Evolutionary conservation across 2,113 vertebrate genomes (phyloP).

Genomic region (Paracanthobrama guichenoti): DNA sequence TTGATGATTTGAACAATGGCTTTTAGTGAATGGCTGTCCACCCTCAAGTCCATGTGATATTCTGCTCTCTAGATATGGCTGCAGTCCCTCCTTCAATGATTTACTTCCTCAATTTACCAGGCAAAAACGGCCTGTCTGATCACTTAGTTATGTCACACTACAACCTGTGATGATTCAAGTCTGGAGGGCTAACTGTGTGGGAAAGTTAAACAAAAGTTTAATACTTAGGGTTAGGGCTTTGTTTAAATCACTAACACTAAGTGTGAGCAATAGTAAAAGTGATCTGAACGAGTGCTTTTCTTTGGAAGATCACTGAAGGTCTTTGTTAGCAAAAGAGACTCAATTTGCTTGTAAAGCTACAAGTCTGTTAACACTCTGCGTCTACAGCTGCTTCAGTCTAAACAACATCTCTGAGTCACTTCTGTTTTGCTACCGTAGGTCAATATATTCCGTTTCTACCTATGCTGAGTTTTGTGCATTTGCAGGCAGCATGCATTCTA

Average conservation of each 20-base stretch:
- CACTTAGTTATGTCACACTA: not conserved
- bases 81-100: not conserved
- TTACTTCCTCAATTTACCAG: not conserved
- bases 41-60: not conserved
- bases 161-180: not conserved
- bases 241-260: not conserved
- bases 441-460: not conserved
- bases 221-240: not conserved
- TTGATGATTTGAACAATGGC: too few species aligned
- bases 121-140: not conserved
- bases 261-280: not conserved
- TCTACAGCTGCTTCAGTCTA: constrained; percentile 37
- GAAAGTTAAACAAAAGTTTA: not conserved
- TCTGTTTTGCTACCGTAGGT: constrained; percentile 29
- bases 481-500: not conserved
- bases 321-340: not conserved
- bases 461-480: not conserved
- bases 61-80: not conserved
- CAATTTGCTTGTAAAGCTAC: constrained; percentile 15
- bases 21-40: not conserved
- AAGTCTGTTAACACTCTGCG: constrained; percentile 15
- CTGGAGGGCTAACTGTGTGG: not conserved
- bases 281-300: not conserved
- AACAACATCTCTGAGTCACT: constrained; percentile 28
- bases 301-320: constrained; percentile 8